phyloP scores from a whole-genome alignment of 2,797 vertebrate species.

The Falco columbarius region DNA sequence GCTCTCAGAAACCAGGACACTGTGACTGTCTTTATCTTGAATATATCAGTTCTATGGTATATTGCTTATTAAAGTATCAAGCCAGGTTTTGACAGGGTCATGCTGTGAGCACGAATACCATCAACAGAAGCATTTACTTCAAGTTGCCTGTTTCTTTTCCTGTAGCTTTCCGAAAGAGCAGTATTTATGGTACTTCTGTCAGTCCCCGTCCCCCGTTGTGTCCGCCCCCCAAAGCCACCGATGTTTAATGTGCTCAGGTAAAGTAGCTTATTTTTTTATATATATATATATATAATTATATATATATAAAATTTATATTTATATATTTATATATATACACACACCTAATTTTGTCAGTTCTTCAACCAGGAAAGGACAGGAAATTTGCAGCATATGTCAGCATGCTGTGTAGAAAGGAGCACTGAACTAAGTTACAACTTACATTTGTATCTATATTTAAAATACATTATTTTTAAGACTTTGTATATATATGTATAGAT shows the following conservation, averaged over 20 bases:
- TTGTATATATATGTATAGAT: no score
- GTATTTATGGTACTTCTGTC: not conserved
- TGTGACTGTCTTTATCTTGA: not conserved
- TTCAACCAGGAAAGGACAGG: not conserved
- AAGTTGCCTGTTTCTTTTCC: not conserved
- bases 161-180: not conserved
- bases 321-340: not conserved
- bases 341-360: not conserved
- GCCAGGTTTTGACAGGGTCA: conserved; percentile 4
- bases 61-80: not conserved
- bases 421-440: not conserved
- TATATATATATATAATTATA: not conserved
- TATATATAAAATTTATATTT: no score
- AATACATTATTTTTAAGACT: not conserved
- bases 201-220: no score
- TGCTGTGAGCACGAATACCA: not conserved
- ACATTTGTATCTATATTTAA: not conserved
- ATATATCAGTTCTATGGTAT: not conserved
- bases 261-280: not conserved
- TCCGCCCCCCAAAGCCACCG: not conserved
- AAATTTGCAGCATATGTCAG: not conserved
- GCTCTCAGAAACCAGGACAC: not conserved
- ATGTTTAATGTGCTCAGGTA: not conserved
- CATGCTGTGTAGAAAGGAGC: not conserved
- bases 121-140: not conserved